Percentiles rank a stretch among this genome's conserved stretches.
Evolutionary conservation across 2,113 vertebrate genomes (phyloP).

Genomic region (Abramis brama): DNA sequence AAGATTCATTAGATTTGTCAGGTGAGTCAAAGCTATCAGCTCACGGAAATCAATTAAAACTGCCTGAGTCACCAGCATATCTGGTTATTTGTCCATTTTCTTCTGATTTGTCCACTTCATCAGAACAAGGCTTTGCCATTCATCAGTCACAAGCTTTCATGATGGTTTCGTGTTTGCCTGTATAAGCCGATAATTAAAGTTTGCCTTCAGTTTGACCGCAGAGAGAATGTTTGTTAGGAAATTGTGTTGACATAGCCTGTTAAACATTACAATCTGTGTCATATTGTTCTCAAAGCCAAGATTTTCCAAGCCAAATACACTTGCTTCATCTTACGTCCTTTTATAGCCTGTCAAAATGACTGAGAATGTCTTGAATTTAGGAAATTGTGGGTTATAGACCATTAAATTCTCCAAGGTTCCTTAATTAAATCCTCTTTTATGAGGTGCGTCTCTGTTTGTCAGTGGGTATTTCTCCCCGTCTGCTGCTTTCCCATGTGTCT

Average conservation of each 20-base stretch:
- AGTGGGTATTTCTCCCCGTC: background rate
- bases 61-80: slow-evolving; percentile 34
- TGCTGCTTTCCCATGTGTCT: slow-evolving; percentile 7
- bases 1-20: slow-evolving; percentile 60
- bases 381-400: slow-evolving; percentile 17
- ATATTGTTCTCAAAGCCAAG: slow-evolving; percentile 16
- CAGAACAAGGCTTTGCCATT: background rate
- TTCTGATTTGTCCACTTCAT: background rate
- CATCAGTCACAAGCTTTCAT: background rate
- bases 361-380: slow-evolving; percentile 31
- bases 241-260: slow-evolving; percentile 15
- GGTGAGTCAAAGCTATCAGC: slow-evolving; percentile 58
- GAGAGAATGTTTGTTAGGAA: slow-evolving; percentile 10
- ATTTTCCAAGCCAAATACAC: slow-evolving; percentile 12
- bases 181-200: slow-evolving; percentile 22
- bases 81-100: slow-evolving; percentile 4
- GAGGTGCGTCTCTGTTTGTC: slow-evolving; percentile 14
- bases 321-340: background rate
- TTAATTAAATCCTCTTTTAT: slow-evolving; percentile 22
- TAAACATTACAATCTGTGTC: slow-evolving; percentile 1
- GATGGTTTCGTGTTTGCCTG: slow-evolving; percentile 9
- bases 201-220: slow-evolving; percentile 18
- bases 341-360: slow-evolving; percentile 35
- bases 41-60: slow-evolving; percentile 46
- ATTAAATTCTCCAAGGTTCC: slow-evolving; percentile 10